Percentiles rank a stretch among this genome's conserved stretches.
These are phyloP conservation scores for Arctia plantaginis DNA, from an alignment of 2,888 invertebrate species.

Conservation along the genomic window DNA sequence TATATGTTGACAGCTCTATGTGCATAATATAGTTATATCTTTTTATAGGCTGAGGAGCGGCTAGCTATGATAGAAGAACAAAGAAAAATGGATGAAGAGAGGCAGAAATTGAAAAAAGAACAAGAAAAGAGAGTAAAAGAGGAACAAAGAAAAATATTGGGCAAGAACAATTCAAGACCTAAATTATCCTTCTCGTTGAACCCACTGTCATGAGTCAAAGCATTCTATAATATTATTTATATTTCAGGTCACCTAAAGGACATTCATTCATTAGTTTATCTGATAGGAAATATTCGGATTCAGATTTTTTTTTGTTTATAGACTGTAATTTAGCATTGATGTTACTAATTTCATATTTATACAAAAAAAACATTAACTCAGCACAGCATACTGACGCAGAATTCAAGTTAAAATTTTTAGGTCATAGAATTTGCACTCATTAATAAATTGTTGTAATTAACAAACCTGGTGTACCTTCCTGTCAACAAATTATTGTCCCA, in stretches of 20 bases:
- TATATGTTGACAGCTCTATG: neutral
- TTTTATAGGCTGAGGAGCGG: slow-evolving; percentile 95
- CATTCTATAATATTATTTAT: slow-evolving; percentile 34
- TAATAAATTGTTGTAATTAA: neutral
- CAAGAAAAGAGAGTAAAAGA: slow-evolving; percentile 96
- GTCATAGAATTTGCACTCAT: neutral
- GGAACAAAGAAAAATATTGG: slow-evolving; percentile 98
- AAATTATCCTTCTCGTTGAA: slow-evolving; percentile 97
- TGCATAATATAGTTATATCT: neutral
- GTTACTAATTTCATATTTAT: slow-evolving; percentile 4
- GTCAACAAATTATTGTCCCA: neutral
- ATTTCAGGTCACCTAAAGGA: slow-evolving; percentile 38
- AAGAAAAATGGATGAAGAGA: slow-evolving; percentile 97
- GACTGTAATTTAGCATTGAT: slow-evolving; percentile 12
- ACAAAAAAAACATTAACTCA: neutral
- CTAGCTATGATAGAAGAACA: slow-evolving; percentile 98
- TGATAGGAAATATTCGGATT: slow-evolving; percentile 22
- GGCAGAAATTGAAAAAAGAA: slow-evolving; percentile 96
- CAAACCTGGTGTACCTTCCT: neutral
- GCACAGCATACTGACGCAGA: neutral
- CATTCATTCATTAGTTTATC: slow-evolving; percentile 33
- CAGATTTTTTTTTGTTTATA: slow-evolving; percentile 22
- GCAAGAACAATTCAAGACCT: slow-evolving; percentile 98
- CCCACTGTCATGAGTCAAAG: slow-evolving; percentile 89
- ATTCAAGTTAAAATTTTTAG: neutral